phyloP scores from a whole-genome alignment of 2,797 vertebrate genomes.

The Sebastes melanostomus region DNA sequence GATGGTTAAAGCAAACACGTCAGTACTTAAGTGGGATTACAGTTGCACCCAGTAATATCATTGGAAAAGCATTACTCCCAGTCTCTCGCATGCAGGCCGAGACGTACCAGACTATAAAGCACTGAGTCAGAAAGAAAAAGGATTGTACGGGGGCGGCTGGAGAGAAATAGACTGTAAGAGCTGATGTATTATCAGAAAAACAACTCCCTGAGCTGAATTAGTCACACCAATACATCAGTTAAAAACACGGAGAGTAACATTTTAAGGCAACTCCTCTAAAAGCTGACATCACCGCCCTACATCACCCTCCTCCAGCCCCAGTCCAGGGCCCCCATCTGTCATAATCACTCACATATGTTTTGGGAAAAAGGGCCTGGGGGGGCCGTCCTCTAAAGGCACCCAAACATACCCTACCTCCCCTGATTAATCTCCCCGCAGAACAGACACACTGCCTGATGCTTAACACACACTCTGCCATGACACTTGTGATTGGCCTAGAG shows the following conservation, averaged over 20 bases:
- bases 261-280: slow-evolving; percentile 22
- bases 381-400: slow-evolving; percentile 52
- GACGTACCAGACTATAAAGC: slow-evolving; percentile 23
- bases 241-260: slow-evolving; percentile 14
- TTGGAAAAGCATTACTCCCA: slow-evolving; percentile 12
- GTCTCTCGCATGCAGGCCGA: slow-evolving; percentile 5
- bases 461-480: slow-evolving; percentile 13
- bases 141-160: neutral
- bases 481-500: slow-evolving; percentile 29
- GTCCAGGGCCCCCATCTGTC: slow-evolving; percentile 54
- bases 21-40: slow-evolving; percentile 22
- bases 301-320: slow-evolving; percentile 32
- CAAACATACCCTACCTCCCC: slow-evolving; percentile 44
- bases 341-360: slow-evolving; percentile 74
- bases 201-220: slow-evolving; percentile 38
- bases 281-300: slow-evolving; percentile 20
- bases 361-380: slow-evolving; percentile 45
- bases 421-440: slow-evolving; percentile 52
- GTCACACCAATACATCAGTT: slow-evolving; percentile 47
- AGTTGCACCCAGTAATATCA: slow-evolving; percentile 1
- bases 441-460: slow-evolving; percentile 35
- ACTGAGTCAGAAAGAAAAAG: slow-evolving; percentile 30
- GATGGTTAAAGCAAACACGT: neutral
- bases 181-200: slow-evolving; percentile 44
- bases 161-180: slow-evolving; percentile 5